These are phyloP conservation scores for Corynorhinus townsendii DNA, from an alignment of 2,113 vertebrate species.

Conservation along the genomic window DNA sequence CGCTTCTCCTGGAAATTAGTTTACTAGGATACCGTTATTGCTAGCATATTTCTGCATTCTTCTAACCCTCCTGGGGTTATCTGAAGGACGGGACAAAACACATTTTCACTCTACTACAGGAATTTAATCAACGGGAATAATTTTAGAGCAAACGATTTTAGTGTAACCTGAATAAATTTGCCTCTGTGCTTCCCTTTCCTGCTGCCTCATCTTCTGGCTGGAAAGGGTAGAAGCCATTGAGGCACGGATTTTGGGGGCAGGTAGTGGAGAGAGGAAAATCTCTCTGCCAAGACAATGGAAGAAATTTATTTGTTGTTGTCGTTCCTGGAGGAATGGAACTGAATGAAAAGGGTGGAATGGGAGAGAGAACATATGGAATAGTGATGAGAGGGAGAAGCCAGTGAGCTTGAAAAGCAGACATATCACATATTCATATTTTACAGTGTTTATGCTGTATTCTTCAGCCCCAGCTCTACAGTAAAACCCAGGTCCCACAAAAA, in stretches of 20 bases:
- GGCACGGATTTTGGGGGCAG: neutral
- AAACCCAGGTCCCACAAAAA: constrained; percentile 19
- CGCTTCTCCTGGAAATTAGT: neutral
- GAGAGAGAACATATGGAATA: neutral
- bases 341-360: neutral
- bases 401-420: neutral
- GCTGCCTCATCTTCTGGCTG: neutral
- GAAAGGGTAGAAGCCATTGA: neutral
- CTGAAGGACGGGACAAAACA: neutral
- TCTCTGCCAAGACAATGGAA: neutral
- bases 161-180: neutral
- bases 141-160: neutral
- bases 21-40: neutral
- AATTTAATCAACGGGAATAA: neutral
- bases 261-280: neutral
- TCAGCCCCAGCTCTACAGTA: neutral
- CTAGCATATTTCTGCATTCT: neutral
- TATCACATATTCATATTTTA: neutral
- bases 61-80: neutral
- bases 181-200: neutral
- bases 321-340: neutral
- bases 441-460: neutral
- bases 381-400: neutral
- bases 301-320: neutral
- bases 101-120: neutral